phyloP scores from a whole-genome alignment of 2,888 invertebrate species.

The Orthosia cruda region DNA sequence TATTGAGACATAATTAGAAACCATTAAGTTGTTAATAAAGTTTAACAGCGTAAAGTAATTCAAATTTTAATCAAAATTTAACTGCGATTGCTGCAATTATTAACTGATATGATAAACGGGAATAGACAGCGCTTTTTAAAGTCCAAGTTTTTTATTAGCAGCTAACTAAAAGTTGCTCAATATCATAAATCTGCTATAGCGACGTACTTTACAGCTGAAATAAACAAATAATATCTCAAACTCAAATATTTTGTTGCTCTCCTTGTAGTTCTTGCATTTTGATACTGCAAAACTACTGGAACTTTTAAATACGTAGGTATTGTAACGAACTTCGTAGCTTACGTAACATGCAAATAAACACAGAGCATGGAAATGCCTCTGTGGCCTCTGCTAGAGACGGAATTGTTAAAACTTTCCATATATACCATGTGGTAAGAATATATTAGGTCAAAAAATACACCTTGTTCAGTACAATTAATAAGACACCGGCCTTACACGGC shows the following conservation, averaged over 20 bases:
- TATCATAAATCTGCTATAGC: background rate
- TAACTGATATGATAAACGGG: background rate
- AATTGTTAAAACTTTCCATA: background rate
- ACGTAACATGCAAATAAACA: background rate
- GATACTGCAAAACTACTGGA: background rate
- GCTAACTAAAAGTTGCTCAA: background rate
- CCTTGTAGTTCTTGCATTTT: background rate
- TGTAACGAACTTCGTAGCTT: conserved; percentile 1
- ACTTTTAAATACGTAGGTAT: background rate
- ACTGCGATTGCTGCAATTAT: too few relatives aligned
- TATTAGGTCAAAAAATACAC: too few relatives aligned
- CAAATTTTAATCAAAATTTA: too few relatives aligned
- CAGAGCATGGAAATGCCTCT: background rate
- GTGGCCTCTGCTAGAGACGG: background rate
- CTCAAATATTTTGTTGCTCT: background rate
- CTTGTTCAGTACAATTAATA: too few relatives aligned
- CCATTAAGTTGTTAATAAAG: background rate
- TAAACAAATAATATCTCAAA: background rate
- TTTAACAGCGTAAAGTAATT: too few relatives aligned
- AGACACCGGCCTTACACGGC: too few relatives aligned
- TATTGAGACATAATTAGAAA: conserved; percentile 6
- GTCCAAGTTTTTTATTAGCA: background rate
- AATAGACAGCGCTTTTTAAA: background rate
- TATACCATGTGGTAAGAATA: too few relatives aligned
- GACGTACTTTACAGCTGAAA: background rate